phyloP scores from a whole-genome alignment of 2,797 vertebrate species.

The Myripristis jacobus region DNA sequence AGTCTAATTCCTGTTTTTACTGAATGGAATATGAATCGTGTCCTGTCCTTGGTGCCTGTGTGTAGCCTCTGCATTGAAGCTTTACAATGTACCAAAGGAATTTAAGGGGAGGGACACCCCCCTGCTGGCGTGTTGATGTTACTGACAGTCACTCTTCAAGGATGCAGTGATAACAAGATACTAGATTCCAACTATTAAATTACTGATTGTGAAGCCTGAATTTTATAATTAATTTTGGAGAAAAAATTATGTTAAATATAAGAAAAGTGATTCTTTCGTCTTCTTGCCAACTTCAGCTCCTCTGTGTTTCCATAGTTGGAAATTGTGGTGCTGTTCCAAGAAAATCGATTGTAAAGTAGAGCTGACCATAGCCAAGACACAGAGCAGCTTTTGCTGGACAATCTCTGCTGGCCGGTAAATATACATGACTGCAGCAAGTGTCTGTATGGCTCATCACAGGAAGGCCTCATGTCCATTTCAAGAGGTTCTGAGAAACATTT shows the following conservation, averaged over 20 bases:
- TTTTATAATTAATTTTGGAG: conserved; percentile 9
- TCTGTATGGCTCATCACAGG: conserved; percentile 56
- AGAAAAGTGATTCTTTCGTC: conserved; percentile 3
- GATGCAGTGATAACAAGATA: background rate
- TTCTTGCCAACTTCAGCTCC: background rate
- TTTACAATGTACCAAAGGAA: background rate
- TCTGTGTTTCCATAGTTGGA: conserved; percentile 2
- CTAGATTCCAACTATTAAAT: background rate
- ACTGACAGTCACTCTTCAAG: conserved; percentile 4
- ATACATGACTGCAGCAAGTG: conserved; percentile 57
- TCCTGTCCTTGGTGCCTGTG: background rate
- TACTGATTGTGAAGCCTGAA: background rate
- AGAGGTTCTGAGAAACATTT: conserved; percentile 29
- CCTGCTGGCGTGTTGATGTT: conserved; percentile 60
- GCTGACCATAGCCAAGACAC: conserved; percentile 9
- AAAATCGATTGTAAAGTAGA: background rate
- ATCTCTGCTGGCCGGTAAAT: conserved; percentile 59
- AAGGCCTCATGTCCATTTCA: conserved; percentile 24
- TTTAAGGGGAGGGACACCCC: conserved; percentile 58
- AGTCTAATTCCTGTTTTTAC: too few relatives aligned
- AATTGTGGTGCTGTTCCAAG: conserved; percentile 22
- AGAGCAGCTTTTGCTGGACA: conserved; percentile 42
- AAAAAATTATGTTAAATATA: background rate
- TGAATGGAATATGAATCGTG: too few relatives aligned
- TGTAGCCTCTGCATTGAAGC: background rate